Percentiles rank a stretch among this genome's conserved stretches.
Evolutionary conservation across 2,113 vertebrate species (phyloP).

Genomic region (Phocoena phocoena): DNA sequence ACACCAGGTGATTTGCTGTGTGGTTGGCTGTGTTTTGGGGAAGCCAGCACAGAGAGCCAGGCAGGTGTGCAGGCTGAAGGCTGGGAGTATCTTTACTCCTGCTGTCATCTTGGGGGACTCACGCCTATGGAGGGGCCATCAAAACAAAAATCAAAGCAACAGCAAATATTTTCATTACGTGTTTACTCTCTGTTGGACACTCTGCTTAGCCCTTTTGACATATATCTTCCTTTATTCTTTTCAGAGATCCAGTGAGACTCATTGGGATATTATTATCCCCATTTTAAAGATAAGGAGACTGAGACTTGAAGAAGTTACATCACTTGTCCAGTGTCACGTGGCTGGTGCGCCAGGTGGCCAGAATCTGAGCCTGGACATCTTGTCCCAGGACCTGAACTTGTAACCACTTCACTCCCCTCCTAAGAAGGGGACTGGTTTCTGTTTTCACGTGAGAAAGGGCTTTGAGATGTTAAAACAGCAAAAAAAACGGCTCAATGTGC

Average conservation of each 20-base stretch:
- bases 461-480: neutral
- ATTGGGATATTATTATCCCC: neutral
- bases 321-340: fast-evolving
- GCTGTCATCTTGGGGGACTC: neutral
- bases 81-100: neutral
- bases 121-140: neutral
- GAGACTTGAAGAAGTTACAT: neutral
- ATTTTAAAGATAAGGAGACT: neutral
- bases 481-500: neutral
- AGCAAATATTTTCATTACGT: neutral
- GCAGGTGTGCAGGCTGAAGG: too few relatives aligned
- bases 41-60: neutral
- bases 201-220: neutral
- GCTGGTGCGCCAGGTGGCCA: too few relatives aligned
- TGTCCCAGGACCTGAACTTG: neutral
- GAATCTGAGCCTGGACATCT: neutral
- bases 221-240: neutral
- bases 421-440: neutral
- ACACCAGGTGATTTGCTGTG: neutral
- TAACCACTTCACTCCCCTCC: neutral
- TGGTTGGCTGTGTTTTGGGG: neutral
- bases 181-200: neutral
- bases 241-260: neutral
- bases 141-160: neutral
- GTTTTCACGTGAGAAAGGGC: neutral